phyloP scores from a whole-genome alignment of 2,797 vertebrate genomes.

The Ambastaia sidthimunki region DNA sequence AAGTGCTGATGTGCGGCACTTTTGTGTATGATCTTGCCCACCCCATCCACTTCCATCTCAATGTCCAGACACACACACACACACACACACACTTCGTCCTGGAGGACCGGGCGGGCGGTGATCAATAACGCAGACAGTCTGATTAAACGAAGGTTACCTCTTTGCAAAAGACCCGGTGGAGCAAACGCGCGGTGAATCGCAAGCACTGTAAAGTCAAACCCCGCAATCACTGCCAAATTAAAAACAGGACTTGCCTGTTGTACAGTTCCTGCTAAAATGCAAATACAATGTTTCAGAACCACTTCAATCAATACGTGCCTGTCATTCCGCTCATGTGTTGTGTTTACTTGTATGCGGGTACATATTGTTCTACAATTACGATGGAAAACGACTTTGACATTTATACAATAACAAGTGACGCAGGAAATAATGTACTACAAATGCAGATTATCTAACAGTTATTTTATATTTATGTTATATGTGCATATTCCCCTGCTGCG shows the following conservation, averaged over 20 bases:
- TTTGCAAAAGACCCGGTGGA: slow-evolving; percentile 68
- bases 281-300: slow-evolving; percentile 26
- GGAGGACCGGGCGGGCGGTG: slow-evolving; percentile 67
- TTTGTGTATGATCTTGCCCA: slow-evolving; percentile 54
- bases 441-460: no score
- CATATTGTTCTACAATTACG: slow-evolving; percentile 3
- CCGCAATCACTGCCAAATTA: not conserved
- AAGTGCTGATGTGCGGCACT: slow-evolving; percentile 56
- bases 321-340: not conserved
- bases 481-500: not conserved
- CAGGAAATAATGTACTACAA: no score
- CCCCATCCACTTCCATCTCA: slow-evolving; percentile 62
- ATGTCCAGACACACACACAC: slow-evolving; percentile 50
- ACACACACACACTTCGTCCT: slow-evolving; percentile 59
- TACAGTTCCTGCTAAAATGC: slow-evolving; percentile 7
- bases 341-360: not conserved
- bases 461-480: no score
- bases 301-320: not conserved
- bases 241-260: slow-evolving; percentile 8
- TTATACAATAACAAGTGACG: not conserved
- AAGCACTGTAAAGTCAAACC: slow-evolving; percentile 12
- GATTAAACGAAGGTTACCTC: slow-evolving; percentile 76
- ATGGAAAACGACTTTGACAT: no score
- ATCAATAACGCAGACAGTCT: slow-evolving; percentile 79
- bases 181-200: slow-evolving; percentile 77